Percentiles rank a stretch among this genome's conserved stretches.
Evolutionary conservation across 2,888 invertebrate genomes (phyloP).

Genomic region (Habrosyne pyritoides): DNA sequence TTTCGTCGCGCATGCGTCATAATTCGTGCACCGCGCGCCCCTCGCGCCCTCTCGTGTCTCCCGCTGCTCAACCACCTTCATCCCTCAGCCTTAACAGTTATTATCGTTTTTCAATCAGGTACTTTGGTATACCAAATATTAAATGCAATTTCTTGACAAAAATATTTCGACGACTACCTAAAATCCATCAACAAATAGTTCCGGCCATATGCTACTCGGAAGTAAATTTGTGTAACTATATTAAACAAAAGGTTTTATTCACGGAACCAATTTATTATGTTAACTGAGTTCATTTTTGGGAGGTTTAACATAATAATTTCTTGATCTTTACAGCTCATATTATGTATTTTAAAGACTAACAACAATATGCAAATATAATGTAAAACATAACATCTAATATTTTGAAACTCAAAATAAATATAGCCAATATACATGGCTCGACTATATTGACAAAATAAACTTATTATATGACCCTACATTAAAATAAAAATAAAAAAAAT

Average conservation of each 20-base stretch:
- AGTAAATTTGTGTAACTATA: background rate
- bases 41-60: slow-evolving; percentile 34
- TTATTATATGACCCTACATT: too few species aligned
- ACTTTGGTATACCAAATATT: background rate
- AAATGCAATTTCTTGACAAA: background rate
- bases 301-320: background rate
- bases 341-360: too few species aligned
- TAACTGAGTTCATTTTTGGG: background rate
- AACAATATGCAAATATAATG: too few species aligned
- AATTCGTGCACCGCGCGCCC: slow-evolving; percentile 61
- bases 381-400: too few species aligned
- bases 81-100: slow-evolving; percentile 27
- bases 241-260: background rate
- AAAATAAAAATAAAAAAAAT: too few species aligned
- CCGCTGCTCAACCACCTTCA: slow-evolving; percentile 17
- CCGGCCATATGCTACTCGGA: slow-evolving; percentile 5
- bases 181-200: background rate
- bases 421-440: too few species aligned
- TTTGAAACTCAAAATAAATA: too few species aligned
- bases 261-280: slow-evolving; percentile 1
- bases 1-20: slow-evolving; percentile 86
- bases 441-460: too few species aligned
- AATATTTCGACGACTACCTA: background rate
- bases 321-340: background rate
- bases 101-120: background rate